Conservation (phyloP, 2,888 invertebrate species). For the Fragum fragum region DNA sequence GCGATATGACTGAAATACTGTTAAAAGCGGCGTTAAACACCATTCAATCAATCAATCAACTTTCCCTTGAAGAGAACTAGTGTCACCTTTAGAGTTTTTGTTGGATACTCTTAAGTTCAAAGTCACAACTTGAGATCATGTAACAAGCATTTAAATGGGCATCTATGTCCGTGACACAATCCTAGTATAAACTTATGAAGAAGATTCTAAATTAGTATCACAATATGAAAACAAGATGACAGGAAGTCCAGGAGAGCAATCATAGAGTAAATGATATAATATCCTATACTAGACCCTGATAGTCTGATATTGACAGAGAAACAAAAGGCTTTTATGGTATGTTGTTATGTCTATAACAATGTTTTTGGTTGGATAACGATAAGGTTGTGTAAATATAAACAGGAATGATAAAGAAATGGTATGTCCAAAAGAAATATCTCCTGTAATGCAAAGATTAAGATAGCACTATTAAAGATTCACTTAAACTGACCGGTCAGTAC, state of each 20-base stretch:
- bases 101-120: too few relatives aligned
- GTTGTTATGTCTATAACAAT: slow-evolving; percentile 10
- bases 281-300: background rate
- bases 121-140: too few relatives aligned
- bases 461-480: background rate
- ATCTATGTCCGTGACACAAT: too few relatives aligned
- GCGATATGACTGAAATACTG: too few relatives aligned
- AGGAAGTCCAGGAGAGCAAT: background rate
- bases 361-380: slow-evolving; percentile 8
- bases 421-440: slow-evolving; percentile 14
- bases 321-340: background rate
- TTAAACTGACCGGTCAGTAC: too few relatives aligned
- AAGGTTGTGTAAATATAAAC: slow-evolving; percentile 6
- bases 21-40: too few relatives aligned
- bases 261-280: background rate
- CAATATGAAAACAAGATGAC: background rate
- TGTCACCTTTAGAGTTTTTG: too few relatives aligned
- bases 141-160: too few relatives aligned
- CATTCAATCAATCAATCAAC: too few relatives aligned
- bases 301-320: slow-evolving; percentile 1
- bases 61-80: too few relatives aligned
- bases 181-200: too few relatives aligned
- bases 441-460: background rate
- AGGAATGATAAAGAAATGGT: background rate
- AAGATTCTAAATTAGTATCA: background rate